phyloP scores from a whole-genome alignment of 2,113 vertebrate genomes.

The Anas platyrhynchos region DNA sequence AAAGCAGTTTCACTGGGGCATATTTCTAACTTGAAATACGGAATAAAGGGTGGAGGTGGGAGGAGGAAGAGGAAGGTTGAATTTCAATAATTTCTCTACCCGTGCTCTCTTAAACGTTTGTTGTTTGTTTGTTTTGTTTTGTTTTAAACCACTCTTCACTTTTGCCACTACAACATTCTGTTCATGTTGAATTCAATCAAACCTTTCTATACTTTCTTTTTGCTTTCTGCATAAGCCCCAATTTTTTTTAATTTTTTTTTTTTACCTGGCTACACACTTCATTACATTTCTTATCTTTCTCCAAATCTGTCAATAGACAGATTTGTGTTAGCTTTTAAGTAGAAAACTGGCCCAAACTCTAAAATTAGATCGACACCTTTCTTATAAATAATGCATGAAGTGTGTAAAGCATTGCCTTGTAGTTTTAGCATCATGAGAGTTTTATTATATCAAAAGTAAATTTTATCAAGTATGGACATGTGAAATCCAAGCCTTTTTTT shows the following conservation, averaged over 20 bases:
- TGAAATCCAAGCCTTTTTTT: background rate
- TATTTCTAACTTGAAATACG: background rate
- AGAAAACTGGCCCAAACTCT: background rate
- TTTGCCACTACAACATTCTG: background rate
- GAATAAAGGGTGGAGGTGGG: background rate
- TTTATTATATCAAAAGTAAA: background rate
- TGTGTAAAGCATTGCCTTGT: background rate
- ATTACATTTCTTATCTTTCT: background rate
- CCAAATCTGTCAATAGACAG: background rate
- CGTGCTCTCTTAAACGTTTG: background rate
- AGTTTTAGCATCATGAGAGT: background rate
- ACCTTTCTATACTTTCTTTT: background rate
- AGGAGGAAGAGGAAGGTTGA: background rate
- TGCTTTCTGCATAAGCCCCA: background rate
- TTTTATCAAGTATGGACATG: background rate
- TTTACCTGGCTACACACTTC: background rate
- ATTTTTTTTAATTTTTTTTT: background rate
- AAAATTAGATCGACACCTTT: background rate
- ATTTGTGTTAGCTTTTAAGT: background rate
- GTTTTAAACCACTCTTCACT: background rate
- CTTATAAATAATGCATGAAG: background rate
- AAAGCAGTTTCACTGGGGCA: background rate
- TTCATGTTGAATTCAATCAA: background rate
- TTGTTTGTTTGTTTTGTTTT: too few relatives aligned
- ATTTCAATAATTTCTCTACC: background rate